A percentile compares a stretch with the other conserved stretches of the same genome.
phyloP scores from a whole-genome alignment of 2,888 invertebrate species.

The Acleris cristana region DNA sequence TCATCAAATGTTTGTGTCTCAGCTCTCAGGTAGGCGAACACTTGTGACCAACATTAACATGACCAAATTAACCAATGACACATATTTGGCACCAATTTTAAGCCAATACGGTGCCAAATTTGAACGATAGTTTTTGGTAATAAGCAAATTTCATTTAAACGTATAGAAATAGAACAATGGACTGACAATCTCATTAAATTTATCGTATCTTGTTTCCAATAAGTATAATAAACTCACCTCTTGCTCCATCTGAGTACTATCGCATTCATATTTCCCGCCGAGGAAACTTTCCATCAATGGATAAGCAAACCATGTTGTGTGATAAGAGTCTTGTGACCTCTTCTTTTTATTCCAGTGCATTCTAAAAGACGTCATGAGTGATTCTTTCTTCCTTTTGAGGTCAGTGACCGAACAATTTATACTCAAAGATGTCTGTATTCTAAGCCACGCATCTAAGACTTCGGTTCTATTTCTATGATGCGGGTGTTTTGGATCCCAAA shows the following conservation, averaged over 20 bases:
- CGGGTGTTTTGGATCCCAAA: slow-evolving; percentile 75
- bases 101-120: slow-evolving; percentile 50
- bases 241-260: slow-evolving; percentile 62
- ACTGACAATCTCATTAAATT: no score
- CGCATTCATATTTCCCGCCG: slow-evolving; percentile 69
- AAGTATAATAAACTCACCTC: slow-evolving; percentile 53
- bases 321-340: slow-evolving; percentile 54
- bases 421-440: slow-evolving; percentile 64
- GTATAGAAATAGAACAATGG: no score
- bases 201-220: no score
- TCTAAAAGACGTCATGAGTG: slow-evolving; percentile 74
- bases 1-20: slow-evolving; percentile 30
- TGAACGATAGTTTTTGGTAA: slow-evolving; percentile 30
- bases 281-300: slow-evolving; percentile 74
- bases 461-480: slow-evolving; percentile 66
- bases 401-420: slow-evolving; percentile 61
- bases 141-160: neutral
- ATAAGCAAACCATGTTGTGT: slow-evolving; percentile 73
- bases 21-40: slow-evolving; percentile 2
- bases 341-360: slow-evolving; percentile 65
- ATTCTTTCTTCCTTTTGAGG: slow-evolving; percentile 77
- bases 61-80: slow-evolving; percentile 39
- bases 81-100: slow-evolving; percentile 46
- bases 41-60: slow-evolving; percentile 22
- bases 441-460: slow-evolving; percentile 69